Evolutionary conservation across 2,797 vertebrate genomes (phyloP), one percentile per base, ranked within the genome.

Genomic region (Sebastes vulpes): DNA sequence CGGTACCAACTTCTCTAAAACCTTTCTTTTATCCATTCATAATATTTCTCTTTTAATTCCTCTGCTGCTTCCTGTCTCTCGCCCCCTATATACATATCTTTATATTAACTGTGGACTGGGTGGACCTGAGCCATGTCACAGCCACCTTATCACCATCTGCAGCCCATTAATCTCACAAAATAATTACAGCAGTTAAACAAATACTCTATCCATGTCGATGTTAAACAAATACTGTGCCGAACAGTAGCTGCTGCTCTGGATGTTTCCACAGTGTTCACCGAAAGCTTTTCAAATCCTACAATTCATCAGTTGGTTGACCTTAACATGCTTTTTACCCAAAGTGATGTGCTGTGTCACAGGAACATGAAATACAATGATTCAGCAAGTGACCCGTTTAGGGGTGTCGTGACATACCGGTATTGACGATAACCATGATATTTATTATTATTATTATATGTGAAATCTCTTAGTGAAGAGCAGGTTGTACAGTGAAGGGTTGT

Each of bases 131-230:
- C 6, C 26, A 8, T 58, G 57, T 67, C 38, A 48, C 18, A 29
- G 21, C 38, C 48, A 5, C 56, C 20, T 75, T 59, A 80, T 81
- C 82, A 29, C 18, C 32, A 16, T 59, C 46, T 38, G 46, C 20
- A 23, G 18, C 10, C 2, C 31, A 14, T 75, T 78, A 58, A 75
- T 71, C 70, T 75, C 46, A 14, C 46, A 25, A 9, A 72, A 75
- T 64, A 78, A 75, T 75, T 66, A 53, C 50, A 53, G 7, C n/a
- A 11, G 14, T 70, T 75, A 57, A 77, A 75, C 65, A 70, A 75
- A 58, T 53, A 12, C 57, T 53, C 14, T 11, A 0, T 68, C 25
- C 11, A 1, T 29, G 29, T 50, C 3, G 2, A 11, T 35, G 20
- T 77, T 72, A 61, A 71, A 20, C 65, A 81, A 78, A 71, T 18